Conservation (phyloP, 1,140 invertebrate species). For the Drosophila pruinosa region DNA sequence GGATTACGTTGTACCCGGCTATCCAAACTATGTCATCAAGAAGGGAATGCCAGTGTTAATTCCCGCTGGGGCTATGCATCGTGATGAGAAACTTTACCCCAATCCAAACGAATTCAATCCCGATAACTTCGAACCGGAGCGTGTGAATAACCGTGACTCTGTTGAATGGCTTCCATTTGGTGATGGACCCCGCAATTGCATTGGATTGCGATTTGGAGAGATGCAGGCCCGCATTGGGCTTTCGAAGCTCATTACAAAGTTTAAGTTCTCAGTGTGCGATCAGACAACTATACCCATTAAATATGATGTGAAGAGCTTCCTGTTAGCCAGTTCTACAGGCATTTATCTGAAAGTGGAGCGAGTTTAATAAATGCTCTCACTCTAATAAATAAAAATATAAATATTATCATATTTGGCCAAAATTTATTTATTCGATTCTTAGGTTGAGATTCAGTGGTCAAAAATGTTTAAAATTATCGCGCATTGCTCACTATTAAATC, state of each 20-base stretch:
- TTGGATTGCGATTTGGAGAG: constrained; percentile 86
- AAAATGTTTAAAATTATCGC: background rate
- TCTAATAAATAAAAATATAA: background rate
- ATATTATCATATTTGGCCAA: too few relatives aligned
- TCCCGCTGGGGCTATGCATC: constrained; percentile 71
- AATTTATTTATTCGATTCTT: background rate
- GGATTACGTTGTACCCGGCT: constrained; percentile 81
- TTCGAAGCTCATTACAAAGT: constrained; percentile 76
- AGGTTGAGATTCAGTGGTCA: background rate
- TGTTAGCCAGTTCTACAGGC: constrained; percentile 50
- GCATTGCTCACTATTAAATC: too few relatives aligned
- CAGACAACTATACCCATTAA: constrained; percentile 66
- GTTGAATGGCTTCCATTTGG: constrained; percentile 86
- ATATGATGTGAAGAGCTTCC: constrained; percentile 46
- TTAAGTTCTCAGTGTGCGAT: constrained; percentile 69
- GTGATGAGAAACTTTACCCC: constrained; percentile 84
- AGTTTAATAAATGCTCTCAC: constrained; percentile 13
- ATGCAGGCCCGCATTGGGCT: constrained; percentile 86
- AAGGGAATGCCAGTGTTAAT: constrained; percentile 65
- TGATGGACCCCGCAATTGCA: constrained; percentile 78
- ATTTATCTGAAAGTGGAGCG: constrained; percentile 61
- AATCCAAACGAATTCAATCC: constrained; percentile 87
- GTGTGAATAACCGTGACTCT: constrained; percentile 81
- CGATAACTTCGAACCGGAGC: constrained; percentile 86
- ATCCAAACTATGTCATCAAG: constrained; percentile 73